Percentiles rank a stretch among this genome's conserved stretches.
These are phyloP conservation scores for Suillia variegata DNA, from an alignment of 2,888 invertebrate species.

Conservation along the genomic window DNA sequence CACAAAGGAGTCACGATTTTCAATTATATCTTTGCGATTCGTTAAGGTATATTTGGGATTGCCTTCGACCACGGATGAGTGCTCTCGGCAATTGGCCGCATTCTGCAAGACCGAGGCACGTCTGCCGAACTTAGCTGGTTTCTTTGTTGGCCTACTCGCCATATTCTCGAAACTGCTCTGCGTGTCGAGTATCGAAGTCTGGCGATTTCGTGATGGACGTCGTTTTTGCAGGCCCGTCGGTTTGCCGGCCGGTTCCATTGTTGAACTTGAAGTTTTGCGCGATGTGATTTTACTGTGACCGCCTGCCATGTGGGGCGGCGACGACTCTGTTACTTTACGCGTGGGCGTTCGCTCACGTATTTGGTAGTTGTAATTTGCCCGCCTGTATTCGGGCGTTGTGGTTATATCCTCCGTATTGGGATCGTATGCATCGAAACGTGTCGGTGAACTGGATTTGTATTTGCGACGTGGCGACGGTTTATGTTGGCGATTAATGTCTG, in stretches of 20 bases:
- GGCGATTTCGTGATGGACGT: constrained; percentile 40
- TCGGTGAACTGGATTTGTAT: constrained; percentile 36
- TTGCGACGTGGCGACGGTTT: constrained; percentile 30
- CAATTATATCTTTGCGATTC: constrained; percentile 35
- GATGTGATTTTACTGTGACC: constrained; percentile 21
- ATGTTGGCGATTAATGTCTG: constrained; percentile 12
- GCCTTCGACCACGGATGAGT: constrained; percentile 52
- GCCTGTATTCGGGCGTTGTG: constrained; percentile 58
- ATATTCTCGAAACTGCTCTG: constrained; percentile 46
- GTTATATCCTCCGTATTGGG: constrained; percentile 40
- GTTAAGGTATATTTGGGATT: constrained; percentile 53
- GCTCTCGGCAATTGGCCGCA: constrained; percentile 48
- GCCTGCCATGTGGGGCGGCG: too few species aligned
- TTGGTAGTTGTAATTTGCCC: constrained; percentile 57
- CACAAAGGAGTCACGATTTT: constrained; percentile 51
- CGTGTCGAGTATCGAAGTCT: constrained; percentile 31
- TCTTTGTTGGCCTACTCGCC: constrained; percentile 36
- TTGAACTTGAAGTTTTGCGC: constrained; percentile 40
- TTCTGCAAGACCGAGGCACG: constrained; percentile 51
- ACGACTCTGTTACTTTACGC: constrained; percentile 30
- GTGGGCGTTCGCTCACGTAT: constrained; percentile 50
- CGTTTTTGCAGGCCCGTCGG: constrained; percentile 31
- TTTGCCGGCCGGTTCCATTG: constrained; percentile 30
- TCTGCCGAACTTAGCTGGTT: constrained; percentile 53
- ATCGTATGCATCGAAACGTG: constrained; percentile 19